phyloP scores from a whole-genome alignment of 1,140 invertebrate species.

The Zaprionus lachaisei region DNA sequence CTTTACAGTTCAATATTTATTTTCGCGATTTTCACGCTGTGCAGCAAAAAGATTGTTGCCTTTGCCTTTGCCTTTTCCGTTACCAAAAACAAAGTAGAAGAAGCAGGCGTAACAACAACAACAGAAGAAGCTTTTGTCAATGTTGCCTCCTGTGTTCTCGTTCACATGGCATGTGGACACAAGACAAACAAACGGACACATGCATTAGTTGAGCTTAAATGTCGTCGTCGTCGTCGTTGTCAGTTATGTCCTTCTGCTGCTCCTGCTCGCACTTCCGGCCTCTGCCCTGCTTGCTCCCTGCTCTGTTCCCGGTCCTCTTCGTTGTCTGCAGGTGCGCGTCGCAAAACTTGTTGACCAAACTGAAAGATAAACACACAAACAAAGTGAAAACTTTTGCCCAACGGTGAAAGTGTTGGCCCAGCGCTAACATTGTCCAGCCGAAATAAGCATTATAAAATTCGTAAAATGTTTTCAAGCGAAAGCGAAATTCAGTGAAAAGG shows the following conservation, averaged over 20 bases:
- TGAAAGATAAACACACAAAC: conserved; percentile 71
- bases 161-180: conserved; percentile 65
- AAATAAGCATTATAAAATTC: conserved; percentile 82
- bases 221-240: conserved; percentile 39
- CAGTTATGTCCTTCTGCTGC: conserved; percentile 38
- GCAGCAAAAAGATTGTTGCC: conserved; percentile 63
- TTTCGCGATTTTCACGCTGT: conserved; percentile 82
- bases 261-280: conserved; percentile 8
- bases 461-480: conserved; percentile 69
- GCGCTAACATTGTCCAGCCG: conserved; percentile 58
- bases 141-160: conserved; percentile 21
- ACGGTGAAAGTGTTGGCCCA: conserved; percentile 64
- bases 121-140: conserved; percentile 37
- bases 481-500: conserved; percentile 42
- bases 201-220: conserved; percentile 80
- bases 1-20: conserved; percentile 84
- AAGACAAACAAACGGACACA: conserved; percentile 76
- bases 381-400: conserved; percentile 59
- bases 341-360: conserved; percentile 80
- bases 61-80: conserved; percentile 10
- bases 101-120: neutral
- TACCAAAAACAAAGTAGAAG: conserved; percentile 18
- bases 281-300: neutral
- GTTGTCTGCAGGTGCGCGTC: conserved; percentile 71
- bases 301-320: conserved; percentile 6